Base-by-base conservation (phyloP, 1,140 invertebrate genomes). In the Cotesia glomerata region DNA sequence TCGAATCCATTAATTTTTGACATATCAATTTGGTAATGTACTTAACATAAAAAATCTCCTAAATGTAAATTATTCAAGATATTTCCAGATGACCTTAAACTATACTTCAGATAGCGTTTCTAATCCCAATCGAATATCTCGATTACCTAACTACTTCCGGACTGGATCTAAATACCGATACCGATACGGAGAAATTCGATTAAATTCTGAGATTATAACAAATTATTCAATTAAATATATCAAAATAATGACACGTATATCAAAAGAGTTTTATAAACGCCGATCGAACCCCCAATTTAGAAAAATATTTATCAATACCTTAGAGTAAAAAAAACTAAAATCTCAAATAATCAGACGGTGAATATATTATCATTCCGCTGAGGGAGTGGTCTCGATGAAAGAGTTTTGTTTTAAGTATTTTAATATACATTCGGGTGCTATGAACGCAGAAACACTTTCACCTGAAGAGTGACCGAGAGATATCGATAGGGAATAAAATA, bases 371-470 rank as follows among this genome's bases (percentile, higher is more conserved):
- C 18, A 71, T 71, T 71, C 54, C 18, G 63, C 14, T 18, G 39
- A 54, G 35, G 69, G 69, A 54, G 69, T 64, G 69, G 58, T 71
- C 56, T 61, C 51, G 61, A 71, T 63, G 59, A 39, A 71, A 61
- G 69, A 71, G 49, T n/a, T 56, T 32, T 49, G 35, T 18, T 45
- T 45, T 45, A 45, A 45, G 39, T 45, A 45, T 45, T 45, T 45
- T 45, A 45, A 45, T 45, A 65, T 32, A 54, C 45, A 71, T 71
- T 71, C 62, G 69, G 69, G 69, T 64, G 69, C 51, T 54, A 26
- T 54, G 36, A 54, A 32, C 26, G 36, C 59, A 62, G 74, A 74
- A 77, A 75, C 74, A 77, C 75, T 77, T 77, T 77, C 75, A 69
- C 75, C 71, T 32, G 52, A 8, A 7, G 70, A 71, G 59, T 2